These are phyloP conservation scores for Mythimna impura DNA, from an alignment of 2,888 invertebrate species.

Conservation along the genomic window DNA sequence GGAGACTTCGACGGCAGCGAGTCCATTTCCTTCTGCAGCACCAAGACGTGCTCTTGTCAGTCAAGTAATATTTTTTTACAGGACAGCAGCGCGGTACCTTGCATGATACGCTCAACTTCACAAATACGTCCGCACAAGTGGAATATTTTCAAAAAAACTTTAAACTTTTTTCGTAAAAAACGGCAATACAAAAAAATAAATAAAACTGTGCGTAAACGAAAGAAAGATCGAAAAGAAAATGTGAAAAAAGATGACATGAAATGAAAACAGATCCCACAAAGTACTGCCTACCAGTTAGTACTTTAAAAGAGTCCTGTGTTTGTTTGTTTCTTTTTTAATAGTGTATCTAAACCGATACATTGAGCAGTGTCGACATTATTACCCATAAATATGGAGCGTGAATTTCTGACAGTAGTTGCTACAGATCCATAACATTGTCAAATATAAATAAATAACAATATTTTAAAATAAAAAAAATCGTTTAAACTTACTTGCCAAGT, in stretches of 20 bases:
- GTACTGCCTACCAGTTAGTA: background rate
- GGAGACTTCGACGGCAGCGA: conserved; percentile 74
- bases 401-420: conserved; percentile 11
- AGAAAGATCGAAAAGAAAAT: conserved; percentile 17
- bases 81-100: conserved; percentile 72
- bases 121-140: conserved; percentile 76
- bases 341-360: background rate
- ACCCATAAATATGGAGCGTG: background rate
- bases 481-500: conserved; percentile 93
- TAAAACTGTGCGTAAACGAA: conserved; percentile 61
- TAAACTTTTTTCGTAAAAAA: conserved; percentile 70
- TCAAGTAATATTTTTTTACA: conserved; percentile 64
- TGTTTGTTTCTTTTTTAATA: conserved; percentile 8
- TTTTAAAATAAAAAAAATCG: background rate
- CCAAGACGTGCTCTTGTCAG: conserved; percentile 71
- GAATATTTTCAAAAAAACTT: conserved; percentile 68
- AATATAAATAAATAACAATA: conserved; percentile 25
- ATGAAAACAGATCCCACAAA: conserved; percentile 6
- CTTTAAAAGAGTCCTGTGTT: background rate
- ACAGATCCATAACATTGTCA: conserved; percentile 8
- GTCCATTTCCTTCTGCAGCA: conserved; percentile 68
- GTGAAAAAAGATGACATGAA: conserved; percentile 29
- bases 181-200: conserved; percentile 47
- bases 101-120: conserved; percentile 76
- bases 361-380: too few species aligned